A percentile compares a stretch with the other conserved stretches of the same genome.
phyloP scores from a whole-genome alignment of 2,797 vertebrate genomes.

The Ctenosaura bakeri region DNA sequence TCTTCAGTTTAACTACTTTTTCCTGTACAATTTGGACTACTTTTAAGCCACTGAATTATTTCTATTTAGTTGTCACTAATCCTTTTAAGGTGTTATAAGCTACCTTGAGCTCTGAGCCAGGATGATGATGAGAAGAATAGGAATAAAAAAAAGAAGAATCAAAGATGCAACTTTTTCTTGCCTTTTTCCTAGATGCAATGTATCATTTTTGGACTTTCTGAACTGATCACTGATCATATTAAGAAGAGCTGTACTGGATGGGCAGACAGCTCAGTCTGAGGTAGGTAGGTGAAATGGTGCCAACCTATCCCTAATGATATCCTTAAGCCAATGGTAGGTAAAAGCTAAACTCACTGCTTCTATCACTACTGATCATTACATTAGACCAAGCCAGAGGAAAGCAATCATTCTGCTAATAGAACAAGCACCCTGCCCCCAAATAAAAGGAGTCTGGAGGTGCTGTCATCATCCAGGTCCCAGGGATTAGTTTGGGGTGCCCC shows the following conservation, averaged over 20 bases:
- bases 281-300: background rate
- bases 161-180: no score
- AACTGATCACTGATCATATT: background rate
- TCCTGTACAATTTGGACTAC: background rate
- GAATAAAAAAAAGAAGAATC: no score
- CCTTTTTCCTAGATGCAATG: background rate
- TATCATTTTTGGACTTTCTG: background rate
- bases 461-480: background rate
- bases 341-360: background rate
- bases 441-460: background rate
- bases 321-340: background rate
- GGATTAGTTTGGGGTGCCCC: no score
- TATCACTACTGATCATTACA: background rate
- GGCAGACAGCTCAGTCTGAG: background rate
- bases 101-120: background rate
- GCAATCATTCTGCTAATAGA: background rate
- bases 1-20: background rate
- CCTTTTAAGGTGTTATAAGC: no score
- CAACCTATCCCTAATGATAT: background rate
- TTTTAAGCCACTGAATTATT: background rate
- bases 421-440: background rate
- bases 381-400: background rate
- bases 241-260: background rate
- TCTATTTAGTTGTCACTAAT: background rate
- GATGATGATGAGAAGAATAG: no score